Base-by-base conservation (phyloP, 2,797 vertebrate genomes). In the Sebastes taczanowskii region DNA sequence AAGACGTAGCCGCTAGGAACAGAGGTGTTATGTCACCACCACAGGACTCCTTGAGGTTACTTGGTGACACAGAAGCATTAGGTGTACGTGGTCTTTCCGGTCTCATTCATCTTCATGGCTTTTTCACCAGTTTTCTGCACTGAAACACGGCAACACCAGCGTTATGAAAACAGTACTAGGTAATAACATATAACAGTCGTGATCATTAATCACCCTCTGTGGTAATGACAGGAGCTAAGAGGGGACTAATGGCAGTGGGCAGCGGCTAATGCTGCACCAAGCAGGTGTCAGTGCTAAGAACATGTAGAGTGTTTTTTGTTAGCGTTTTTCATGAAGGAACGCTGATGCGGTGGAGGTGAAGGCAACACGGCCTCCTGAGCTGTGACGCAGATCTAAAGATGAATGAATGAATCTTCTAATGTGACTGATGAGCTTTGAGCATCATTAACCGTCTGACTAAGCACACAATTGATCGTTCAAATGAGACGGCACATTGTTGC, bases 231-330 rank as follows among this genome's bases (percentile, higher is more conserved):
- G 42, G 32, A 66, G 71, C 35, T 77, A 82, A 90, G 75, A 65
- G 72, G 79, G 32, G 32, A 58, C 84, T 93, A 93, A 93, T 90
- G 84, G 23, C 46, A 7, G 46, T 10, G 35, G 71, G 35, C 29
- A 14, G 73, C 4, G 14, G 58, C 60, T 83, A 75, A 82, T 49
- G 64, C 67, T 65, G 80, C 27, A 13, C 60, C 35, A 20, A 71
- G 52, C 80, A 75, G 70, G 53, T 86, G 79, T 46, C 49, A 34
- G 74, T 52, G 82, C 90, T 77, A 69, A 53, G 91, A 73, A 34
- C 59, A 25, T 11, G 58, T 67, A 4, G 55, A 94, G 92, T 91
- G 93, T 89, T 93, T 90, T 82, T 90, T 81, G 82, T 86, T 88
- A 59, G 42, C 22, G 25, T 69, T 25, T 62, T 22, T 27, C n/a